phyloP scores from a whole-genome alignment of 2,888 invertebrate species.

The Oxycera nigricornis region DNA sequence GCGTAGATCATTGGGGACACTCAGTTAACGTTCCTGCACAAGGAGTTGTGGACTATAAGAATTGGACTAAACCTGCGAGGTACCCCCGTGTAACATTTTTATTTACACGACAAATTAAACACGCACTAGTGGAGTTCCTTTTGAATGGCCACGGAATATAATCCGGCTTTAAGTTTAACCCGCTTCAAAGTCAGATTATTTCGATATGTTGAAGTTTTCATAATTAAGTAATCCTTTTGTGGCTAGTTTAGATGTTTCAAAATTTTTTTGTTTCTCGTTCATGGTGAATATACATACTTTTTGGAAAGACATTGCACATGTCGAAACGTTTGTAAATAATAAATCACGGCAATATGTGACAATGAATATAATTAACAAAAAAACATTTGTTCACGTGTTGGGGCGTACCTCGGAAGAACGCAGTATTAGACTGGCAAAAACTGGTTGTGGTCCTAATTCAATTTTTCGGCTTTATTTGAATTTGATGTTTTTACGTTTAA shows the following conservation, averaged over 20 bases:
- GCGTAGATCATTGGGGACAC: conserved; percentile 61
- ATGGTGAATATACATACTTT: no score
- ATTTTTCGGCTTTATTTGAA: background rate
- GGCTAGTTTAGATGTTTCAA: no score
- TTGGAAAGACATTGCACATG: no score
- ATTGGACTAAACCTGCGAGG: conserved; percentile 66
- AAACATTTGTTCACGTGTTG: conserved; percentile 19
- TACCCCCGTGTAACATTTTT: conserved; percentile 54
- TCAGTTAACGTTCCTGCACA: conserved; percentile 66
- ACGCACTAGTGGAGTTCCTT: no score
- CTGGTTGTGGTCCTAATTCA: background rate
- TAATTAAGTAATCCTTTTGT: no score
- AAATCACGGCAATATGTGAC: background rate
- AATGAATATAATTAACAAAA: conserved; percentile 24
- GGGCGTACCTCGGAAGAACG: conserved; percentile 47
- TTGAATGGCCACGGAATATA: no score
- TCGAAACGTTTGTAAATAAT: conserved; percentile 1
- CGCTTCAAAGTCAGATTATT: no score
- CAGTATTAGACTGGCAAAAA: background rate
- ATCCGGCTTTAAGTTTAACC: no score
- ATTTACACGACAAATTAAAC: background rate
- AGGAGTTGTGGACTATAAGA: conserved; percentile 67
- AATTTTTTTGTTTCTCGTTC: no score
- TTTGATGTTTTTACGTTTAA: background rate
- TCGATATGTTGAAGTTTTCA: no score